Base-by-base conservation (phyloP, 2,888 invertebrate species). In the Amblyjoppa fuscipennis region DNA sequence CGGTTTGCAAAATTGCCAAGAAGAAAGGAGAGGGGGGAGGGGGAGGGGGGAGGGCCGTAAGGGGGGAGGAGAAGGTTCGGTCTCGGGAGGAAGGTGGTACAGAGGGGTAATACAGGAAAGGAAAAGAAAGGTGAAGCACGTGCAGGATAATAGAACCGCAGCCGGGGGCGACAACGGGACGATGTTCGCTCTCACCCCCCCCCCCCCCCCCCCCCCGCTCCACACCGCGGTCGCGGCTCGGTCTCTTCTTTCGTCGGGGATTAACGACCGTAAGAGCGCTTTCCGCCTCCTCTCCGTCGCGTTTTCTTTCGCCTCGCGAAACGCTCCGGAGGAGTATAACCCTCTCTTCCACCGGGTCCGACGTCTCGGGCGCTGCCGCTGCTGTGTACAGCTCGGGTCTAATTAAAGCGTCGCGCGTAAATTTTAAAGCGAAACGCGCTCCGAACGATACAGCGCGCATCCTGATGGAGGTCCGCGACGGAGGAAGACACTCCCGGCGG, bases 341-440 rank as follows among this genome's bases (percentile, higher is more conserved):
- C 41, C 73, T 34, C 61, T 34, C 41, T 56, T 64, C 51, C 31
- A 5, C 31, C 28, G 74, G 45, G 59, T 59, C 59, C 28, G 28
- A 59, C 25, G 20, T 59, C 28, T 59, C 25, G 59, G 25, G 5
- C 59, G 51, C 66, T 31, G 53, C 53, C 34, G 34, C 7, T 20
- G 34, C 64, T 31, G 3, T 31, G 3, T 16, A 41, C 25, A 41
- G 49, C 66, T 80, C 73, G 80, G 73, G 73, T 73, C 80, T 74
- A 80, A 80, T 73, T 80, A 80, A 80, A 80, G 73, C 80, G 66
- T 80, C 51, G 66, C 80, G 20, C 80, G 80, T 80, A 80, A 80
- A 80, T 73, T 80, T 80, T 80, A 59, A 68, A 51, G 73, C 41
- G 73, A 73, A 25, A 20, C 31, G 68, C 51, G 53, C 51, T 2